Evolutionary conservation across 2,797 vertebrate genomes (phyloP).

Genomic region (Sebastes vulpes): DNA sequence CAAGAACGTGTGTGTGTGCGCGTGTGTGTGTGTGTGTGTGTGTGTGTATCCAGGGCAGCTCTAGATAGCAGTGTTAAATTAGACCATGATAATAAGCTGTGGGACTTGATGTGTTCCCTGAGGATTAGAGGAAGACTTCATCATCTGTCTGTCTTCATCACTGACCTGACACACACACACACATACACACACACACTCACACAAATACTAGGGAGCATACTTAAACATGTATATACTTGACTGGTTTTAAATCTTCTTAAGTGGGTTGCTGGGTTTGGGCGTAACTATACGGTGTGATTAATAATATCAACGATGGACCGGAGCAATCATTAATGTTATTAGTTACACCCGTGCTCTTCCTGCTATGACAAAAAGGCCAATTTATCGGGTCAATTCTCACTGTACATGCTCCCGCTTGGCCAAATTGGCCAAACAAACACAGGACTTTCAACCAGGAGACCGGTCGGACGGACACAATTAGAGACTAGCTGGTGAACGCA

Average conservation of each 20-base stretch:
- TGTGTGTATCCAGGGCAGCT: conserved; percentile 82
- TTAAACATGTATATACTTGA: neutral
- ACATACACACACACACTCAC: neutral
- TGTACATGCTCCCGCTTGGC: neutral
- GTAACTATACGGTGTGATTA: neutral
- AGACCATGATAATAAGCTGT: conserved; percentile 87
- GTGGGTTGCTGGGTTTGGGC: neutral
- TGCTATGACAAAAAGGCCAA: neutral
- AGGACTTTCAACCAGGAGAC: too few species aligned
- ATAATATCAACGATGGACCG: neutral
- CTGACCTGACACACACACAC: conserved; percentile 70
- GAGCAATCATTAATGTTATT: neutral
- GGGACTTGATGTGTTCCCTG: conserved; percentile 81
- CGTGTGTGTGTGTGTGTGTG: conserved; percentile 3
- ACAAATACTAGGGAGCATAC: neutral
- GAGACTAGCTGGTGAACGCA: too few species aligned
- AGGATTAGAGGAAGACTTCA: conserved; percentile 67
- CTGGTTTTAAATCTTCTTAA: neutral
- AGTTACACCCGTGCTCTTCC: neutral
- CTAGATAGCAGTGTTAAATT: conserved; percentile 85
- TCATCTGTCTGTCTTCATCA: conserved; percentile 77
- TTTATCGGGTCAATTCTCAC: neutral
- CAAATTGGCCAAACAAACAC: neutral
- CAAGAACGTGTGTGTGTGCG: neutral
- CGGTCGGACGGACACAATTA: too few species aligned